These are phyloP conservation scores for Pyrrhosoma nymphula DNA, from an alignment of 2,888 invertebrate genomes.

Conservation along the genomic window DNA sequence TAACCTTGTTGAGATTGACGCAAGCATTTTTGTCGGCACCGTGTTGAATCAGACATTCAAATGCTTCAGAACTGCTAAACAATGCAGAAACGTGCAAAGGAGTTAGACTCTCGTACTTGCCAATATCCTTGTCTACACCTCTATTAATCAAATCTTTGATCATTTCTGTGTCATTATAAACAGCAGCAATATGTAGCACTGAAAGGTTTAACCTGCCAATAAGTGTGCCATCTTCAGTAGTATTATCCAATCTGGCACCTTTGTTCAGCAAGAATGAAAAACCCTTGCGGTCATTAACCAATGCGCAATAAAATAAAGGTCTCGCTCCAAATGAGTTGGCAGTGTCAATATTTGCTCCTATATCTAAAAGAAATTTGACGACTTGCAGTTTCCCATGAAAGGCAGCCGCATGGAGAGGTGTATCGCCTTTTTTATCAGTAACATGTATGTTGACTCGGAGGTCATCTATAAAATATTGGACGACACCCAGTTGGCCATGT, in stretches of 20 bases:
- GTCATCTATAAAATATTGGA: background rate
- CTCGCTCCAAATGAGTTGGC: background rate
- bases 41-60: background rate
- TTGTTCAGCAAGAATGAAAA: background rate
- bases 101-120: background rate
- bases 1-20: background rate
- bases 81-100: background rate
- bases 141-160: background rate
- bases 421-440: background rate
- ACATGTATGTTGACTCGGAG: background rate
- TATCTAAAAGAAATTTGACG: background rate
- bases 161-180: background rate
- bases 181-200: constrained; percentile 11
- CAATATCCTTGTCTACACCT: background rate
- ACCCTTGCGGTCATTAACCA: background rate
- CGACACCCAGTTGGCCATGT: background rate
- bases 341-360: constrained; percentile 11
- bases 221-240: background rate
- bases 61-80: background rate
- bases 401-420: constrained; percentile 24
- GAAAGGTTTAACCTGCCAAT: background rate
- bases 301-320: background rate
- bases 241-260: background rate
- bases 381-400: constrained; percentile 19
- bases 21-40: background rate